Base-by-base conservation (phyloP, 2,797 vertebrate species). In the Sebastes reedi region DNA sequence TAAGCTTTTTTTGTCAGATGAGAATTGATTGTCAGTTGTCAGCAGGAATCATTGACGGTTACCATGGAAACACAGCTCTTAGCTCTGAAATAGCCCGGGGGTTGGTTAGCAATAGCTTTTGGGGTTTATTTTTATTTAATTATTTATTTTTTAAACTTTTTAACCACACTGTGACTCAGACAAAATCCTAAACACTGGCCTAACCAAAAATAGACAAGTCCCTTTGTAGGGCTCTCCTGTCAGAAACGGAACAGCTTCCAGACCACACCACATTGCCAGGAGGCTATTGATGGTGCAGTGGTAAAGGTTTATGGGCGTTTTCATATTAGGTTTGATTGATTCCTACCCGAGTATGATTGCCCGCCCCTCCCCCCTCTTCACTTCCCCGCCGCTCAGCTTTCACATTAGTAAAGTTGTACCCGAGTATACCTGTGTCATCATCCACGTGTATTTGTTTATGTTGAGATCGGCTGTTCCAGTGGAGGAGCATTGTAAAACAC, bases 21-120 rank as follows among this genome's bases (percentile, higher is more conserved):
- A 77, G 29, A 71, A 42, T 24, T 66, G 20, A 77, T 58, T 50
- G 55, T 65, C 62, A 75, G 58, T 39, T 81, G 30, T 71, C 39
- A 68, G 36, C 32, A 27, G 34, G 24, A 32, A 25, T 67, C 25
- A 22, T 76, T 72, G 25, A 81, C 30, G 72, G 70, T 77, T 61
- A 25, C 74, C 55, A 75, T 77, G 56, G 65, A 65, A 82, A 90
- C 58, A 20, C 46, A 70, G 42, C 42, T 68, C 29, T 58, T 30
- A 20, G 34, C 60, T 77, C 58, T 14, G 14, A 64, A 14, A 54
- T 59, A 46, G 32, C 29, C 60, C 12, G 7, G 27, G 30, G 50
- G 5, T 72, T 25, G 24, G 56, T 60, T 65, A 36, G 60, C 42
- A 66, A 16, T 24, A 67, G n/a, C 9, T 42, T 72, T 55, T 71